Evolutionary conservation across 2,888 invertebrate species (phyloP), one percentile per base, ranked within the genome.

Genomic region (Lithophane socia): DNA sequence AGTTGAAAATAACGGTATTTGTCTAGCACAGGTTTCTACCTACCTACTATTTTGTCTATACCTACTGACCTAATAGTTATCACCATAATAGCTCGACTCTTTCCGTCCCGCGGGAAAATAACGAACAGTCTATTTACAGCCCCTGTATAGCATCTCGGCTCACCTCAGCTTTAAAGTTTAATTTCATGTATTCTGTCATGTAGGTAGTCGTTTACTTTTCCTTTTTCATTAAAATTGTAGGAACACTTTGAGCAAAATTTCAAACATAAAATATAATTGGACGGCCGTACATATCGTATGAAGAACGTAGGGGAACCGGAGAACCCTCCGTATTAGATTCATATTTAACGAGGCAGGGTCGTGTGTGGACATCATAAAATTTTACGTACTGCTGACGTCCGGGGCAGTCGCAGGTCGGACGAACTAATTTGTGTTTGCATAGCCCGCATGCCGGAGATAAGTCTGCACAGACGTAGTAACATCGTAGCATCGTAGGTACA

Each of bases 321-420:
- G 47, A 65, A 52, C 58, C 71, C 76, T 75, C n/a, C 18, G 56
- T 81, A 79, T 87, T 75, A 72, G 65, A 80, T 84, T 85, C 74
- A 87, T 80, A 83, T 87, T 87, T 82, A 85, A 87, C 80, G 80
- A 82, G 75, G 44, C 66, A 42, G 73, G 75, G 75, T 67, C 79
- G 64, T 56, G 72, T 47, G 56, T 58, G 58, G 68, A 56, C 70
- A 37, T 76, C 84, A 77, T 88, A 84, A 88, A 85, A 85, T 85
- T 84, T 88, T 76, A 88, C 73, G 76, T 80, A 81, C 49, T 68
- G 75, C 80, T 79, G 75, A 80, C 78, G 73, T 77, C 70, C 75
- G 74, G 75, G 63, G 13, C 63, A 66, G 74, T 10, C 54, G 10
- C 47, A 37, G 65, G 58, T 69, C 67, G 21, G 65, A 67, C 65